Base-by-base conservation (phyloP, 2,797 vertebrate genomes). In the Danio tinwini region DNA sequence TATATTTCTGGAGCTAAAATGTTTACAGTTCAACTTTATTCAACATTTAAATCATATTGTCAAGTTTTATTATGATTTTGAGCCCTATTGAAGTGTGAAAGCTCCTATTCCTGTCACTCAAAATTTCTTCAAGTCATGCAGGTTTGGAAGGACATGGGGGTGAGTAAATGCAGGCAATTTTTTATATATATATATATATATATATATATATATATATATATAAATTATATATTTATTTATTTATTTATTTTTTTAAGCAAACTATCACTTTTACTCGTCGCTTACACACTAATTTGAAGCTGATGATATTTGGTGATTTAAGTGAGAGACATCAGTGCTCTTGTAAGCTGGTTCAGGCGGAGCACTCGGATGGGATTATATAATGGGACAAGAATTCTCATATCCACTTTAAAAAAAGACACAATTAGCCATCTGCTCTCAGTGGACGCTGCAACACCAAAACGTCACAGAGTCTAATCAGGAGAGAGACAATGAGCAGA, bases 391-490 rank as follows among this genome's bases (percentile, higher is more conserved):
- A 67, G 77, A 82, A 85, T 86, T 83, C 73, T 76, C 59, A 83
- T 81, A 83, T 72, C 75, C 78, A 79, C 85, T 81, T 86, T 76
- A 83, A 81, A 84, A 83, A 78, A 76, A 76, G 52, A 81, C 82
- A 80, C 76, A 85, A 83, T 86, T 86, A 86, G 85, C 81, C 69
- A 68, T 80, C 73, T 83, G 70, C 59, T 85, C 85, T 81, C 83
- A 3, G n/a, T n/a, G 81, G 83, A 83, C 53, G 12, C 56, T 55
- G 75, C 55, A 76, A 79, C 81, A 82, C 69, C 77, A 77, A 75
- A 86, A 82, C 77, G 82, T 83, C 79, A 81, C 62, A 81, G 61
- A 58, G 61, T 64, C 76, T 80, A 75, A 84, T 86, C 76, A 77
- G 64, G n/a, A 56, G 50, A 71, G 45, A 76, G 63, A 74, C 44